A percentile compares a stretch with the other conserved stretches of the same genome.
These are phyloP conservation scores for Pogoniulus pusillus DNA, from an alignment of 2,797 vertebrate genomes.

Conservation along the genomic window DNA sequence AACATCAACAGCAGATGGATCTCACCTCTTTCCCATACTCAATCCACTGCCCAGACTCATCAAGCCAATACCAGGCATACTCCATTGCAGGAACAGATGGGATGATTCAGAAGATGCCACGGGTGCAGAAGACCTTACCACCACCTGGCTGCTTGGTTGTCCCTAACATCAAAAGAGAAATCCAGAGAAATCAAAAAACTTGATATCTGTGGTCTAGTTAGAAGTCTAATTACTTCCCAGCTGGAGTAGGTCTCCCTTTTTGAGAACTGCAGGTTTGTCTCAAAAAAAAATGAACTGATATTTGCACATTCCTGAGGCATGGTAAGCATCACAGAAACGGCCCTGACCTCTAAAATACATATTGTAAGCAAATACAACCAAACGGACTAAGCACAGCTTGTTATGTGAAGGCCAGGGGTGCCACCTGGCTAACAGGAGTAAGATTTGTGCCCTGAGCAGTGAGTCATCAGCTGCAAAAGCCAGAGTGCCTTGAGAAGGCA, in stretches of 20 bases:
- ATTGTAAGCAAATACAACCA: neutral
- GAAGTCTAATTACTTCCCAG: neutral
- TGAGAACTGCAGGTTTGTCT: neutral
- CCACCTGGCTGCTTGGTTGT: neutral
- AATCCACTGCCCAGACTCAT: conserved; percentile 43
- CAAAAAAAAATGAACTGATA: neutral
- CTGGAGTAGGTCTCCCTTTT: too few relatives aligned
- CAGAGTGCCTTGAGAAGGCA: neutral
- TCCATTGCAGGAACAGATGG: neutral
- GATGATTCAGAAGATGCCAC: neutral
- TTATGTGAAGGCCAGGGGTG: neutral
- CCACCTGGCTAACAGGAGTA: neutral
- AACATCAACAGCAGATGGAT: neutral
- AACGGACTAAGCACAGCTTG: neutral
- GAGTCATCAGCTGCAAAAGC: neutral
- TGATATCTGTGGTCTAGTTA: neutral
- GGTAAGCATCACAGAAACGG: neutral
- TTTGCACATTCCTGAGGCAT: neutral
- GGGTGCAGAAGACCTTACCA: neutral
- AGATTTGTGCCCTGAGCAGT: neutral
- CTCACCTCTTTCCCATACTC: conserved; percentile 68
- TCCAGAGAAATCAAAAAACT: neutral
- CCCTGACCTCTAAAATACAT: neutral
- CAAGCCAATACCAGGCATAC: conserved; percentile 46
- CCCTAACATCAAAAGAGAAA: neutral